Base-by-base conservation (phyloP, 2,797 vertebrate species). In the Syncerus caffer region DNA sequence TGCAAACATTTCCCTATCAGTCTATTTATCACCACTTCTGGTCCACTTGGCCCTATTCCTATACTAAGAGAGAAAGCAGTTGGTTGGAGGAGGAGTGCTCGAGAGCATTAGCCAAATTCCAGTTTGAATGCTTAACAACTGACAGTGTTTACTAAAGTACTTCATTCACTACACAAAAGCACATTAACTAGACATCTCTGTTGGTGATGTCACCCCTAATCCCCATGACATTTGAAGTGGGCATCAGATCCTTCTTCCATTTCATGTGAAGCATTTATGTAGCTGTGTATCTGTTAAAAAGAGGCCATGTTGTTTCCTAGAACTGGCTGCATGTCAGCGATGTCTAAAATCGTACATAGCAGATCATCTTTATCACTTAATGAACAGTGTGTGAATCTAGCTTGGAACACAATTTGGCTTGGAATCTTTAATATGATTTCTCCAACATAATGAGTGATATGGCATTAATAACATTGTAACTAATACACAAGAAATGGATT, bases 381-480 rank as follows among this genome's bases (percentile, higher is more conserved):
- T 88, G 62, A 64, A 25, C 79, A 12, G 10, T 84, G 21, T 86
- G 21, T 93, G 79, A 38, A 83, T 96, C 45, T 92, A 94, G 88
- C 50, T 47, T 57, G 38, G 51, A 71, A 85, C 15, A 95, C 57
- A 80, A 45, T 93, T 94, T 88, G 53, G 55, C 47, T 96, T 21
- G 42, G 82, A 87, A 71, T 95, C 29, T 95, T 83, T 93, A 74
- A 55, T 15, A 58, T 60, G 82, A 51, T 71, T 90, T 83, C 42
- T 83, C 62, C 21, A 95, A 62, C 4, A 89, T 15, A 93, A 86
- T 90, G 27, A 86, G 89, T 76, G 21, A 4, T 42, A 93, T 45
- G 51, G 4, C 2, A 64, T 89, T 71, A 93, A 95, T 89, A 62
- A 45, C n/a, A 85, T 45, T 74, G 84, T 96, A 96, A 95, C 76